Conservation (phyloP, 2,888 invertebrate species). For the Corythucha ciliata region DNA sequence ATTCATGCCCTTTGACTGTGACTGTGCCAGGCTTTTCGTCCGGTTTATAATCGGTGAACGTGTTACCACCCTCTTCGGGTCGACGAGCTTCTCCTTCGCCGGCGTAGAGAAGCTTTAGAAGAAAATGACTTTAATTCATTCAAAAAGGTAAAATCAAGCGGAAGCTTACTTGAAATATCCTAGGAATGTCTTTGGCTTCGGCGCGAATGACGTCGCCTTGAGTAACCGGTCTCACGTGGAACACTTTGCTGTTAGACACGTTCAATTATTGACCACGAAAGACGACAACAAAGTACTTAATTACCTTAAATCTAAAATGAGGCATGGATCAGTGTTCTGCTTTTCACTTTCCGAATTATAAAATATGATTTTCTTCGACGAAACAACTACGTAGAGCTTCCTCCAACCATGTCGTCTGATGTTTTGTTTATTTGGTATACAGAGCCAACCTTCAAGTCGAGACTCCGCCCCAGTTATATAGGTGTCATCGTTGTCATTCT, state of each 20-base stretch:
- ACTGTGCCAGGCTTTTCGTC: conserved; percentile 53
- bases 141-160: background rate
- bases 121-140: background rate
- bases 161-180: conserved; percentile 72
- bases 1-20: conserved; percentile 87
- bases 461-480: conserved; percentile 38
- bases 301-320: conserved; percentile 91
- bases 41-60: conserved; percentile 39
- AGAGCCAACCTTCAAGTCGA: conserved; percentile 87
- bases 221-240: conserved; percentile 96
- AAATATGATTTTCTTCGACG: conserved; percentile 93
- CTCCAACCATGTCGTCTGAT: conserved; percentile 93
- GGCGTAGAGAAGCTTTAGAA: conserved; percentile 75
- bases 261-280: background rate
- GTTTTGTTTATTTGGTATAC: conserved; percentile 90
- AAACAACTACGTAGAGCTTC: conserved; percentile 93
- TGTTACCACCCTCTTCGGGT: conserved; percentile 48
- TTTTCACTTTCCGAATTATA: conserved; percentile 92
- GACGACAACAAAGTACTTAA: conserved; percentile 35
- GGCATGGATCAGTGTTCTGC: conserved; percentile 85
- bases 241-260: conserved; percentile 70
- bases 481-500: conserved; percentile 55
- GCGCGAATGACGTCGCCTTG: conserved; percentile 99
- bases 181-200: conserved; percentile 97
- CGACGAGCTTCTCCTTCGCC: conserved; percentile 89